Evolutionary conservation across 1,140 invertebrate species (phyloP), one percentile per base, ranked within the genome.

Genomic region (Colletes latitarsis): DNA sequence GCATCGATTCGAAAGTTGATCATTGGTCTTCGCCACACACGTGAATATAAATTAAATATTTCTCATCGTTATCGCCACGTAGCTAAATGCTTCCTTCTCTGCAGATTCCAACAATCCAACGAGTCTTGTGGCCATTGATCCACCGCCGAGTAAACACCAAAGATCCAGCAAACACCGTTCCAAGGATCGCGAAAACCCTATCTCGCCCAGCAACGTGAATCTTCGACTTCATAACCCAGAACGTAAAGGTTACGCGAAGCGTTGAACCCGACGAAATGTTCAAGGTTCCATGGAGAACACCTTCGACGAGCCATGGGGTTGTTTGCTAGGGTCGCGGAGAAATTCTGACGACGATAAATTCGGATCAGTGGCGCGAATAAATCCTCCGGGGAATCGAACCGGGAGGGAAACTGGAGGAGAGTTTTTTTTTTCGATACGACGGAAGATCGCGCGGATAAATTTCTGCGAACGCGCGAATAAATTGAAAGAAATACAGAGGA

Each of bases 301-400:
- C 63, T 64, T 43, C 39, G 17, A 41, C 68, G 52, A 9, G 43
- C 17, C 6, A 62, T 14, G 43, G 41, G 19, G 46, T 10, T 15
- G 52, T 43, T 43, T 6, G n/a, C 5, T 8, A 9, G 43, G 46
- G 43, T 8, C 8, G 6, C 43, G 43, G n/a, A 63, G 30, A 78
- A 63, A 72, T 79, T 64, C 60, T 19, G 58, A 6, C 15, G 43
- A 6, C 76, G 58, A 72, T 78, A 78, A 78, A 78, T 78, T 55
- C 58, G 76, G 67, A 63, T 62, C 67, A 58, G 43, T 21, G 68
- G 19, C 39, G 58, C 52, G 78, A 68, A 75, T 75, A 68, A 68
- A 81, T 81, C 41, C 30, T 9, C 14, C 8, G 19, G 21, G 30
- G 39, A 58, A 77, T 82, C 76, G 75, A 85, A 67, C 67, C 57